phyloP scores from a whole-genome alignment of 23 tunicate genomes.

The Aplidium turbinatum region DNA sequence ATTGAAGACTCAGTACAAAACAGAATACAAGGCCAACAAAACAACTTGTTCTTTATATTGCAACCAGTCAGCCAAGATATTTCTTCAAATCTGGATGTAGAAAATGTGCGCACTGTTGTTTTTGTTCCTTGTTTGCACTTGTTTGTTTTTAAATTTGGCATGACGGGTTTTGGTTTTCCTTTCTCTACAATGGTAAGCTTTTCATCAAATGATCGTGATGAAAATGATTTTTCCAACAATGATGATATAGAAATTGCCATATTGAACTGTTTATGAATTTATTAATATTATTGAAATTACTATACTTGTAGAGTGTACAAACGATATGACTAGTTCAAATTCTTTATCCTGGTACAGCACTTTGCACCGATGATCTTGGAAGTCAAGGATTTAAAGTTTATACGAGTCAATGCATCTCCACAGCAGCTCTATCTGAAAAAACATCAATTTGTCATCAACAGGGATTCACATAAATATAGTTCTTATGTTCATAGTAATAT shows the following conservation, averaged over 20 bases:
- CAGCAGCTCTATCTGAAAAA: too few relatives aligned
- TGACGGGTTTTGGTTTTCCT: constrained; percentile 12
- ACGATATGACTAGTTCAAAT: too few relatives aligned
- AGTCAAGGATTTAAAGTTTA: too few relatives aligned
- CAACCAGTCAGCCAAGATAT: background rate
- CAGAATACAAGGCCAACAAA: constrained; percentile 5
- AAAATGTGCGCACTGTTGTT: constrained; percentile 1
- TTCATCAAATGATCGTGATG: constrained; percentile 1
- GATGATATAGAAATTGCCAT: background rate
- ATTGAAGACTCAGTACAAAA: background rate
- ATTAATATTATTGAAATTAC: too few relatives aligned
- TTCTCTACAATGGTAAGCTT: background rate
- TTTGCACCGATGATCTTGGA: too few relatives aligned
- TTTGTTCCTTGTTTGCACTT: background rate
- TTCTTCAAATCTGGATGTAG: background rate
- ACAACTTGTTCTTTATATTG: background rate
- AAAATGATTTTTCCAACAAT: background rate
- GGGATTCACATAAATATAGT: too few relatives aligned
- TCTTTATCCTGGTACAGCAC: too few relatives aligned
- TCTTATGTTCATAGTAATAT: too few relatives aligned
- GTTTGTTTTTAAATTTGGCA: background rate
- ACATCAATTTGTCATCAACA: too few relatives aligned
- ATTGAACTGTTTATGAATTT: background rate
- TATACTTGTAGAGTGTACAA: too few relatives aligned
- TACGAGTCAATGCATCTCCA: too few relatives aligned